Evolutionary conservation across 2,113 vertebrate genomes (phyloP), one percentile per base, ranked within the genome.

Genomic region (Epinephelus lanceolatus): DNA sequence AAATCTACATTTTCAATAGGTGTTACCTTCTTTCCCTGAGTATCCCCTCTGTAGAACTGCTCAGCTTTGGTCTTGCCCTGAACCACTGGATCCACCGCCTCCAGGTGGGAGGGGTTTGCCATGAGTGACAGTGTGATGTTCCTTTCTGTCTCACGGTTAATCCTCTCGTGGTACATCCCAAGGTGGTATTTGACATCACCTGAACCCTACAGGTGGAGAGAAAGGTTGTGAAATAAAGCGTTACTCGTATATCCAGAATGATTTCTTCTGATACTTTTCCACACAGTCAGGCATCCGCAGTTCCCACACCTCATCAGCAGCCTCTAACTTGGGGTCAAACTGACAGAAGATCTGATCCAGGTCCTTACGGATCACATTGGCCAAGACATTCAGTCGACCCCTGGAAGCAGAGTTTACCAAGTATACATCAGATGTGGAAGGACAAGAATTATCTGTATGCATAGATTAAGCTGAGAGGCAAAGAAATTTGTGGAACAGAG

Each of bases 21-120:
- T 6, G n/a, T 47, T 73, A 91, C 91, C 86, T 90, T 88, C 79
- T 97, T 97, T 5, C 98, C 97, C 14, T 97, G 95, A 0, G 95
- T 95, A 93, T 99, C 98, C 12, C 98, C 97, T 1, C 97, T 96
- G 88, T 99, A 99, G 85, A 99, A 99, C 92, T 98, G 98, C 89
- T 98, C 98, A 0, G 98, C 98, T 90, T 99, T 99, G 25, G 97
- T 96, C 92, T 98, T 99, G 86, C 98, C 98, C 90, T 98, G 97
- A 78, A 99, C 98, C 59, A 99, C 98, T 0, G 98, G 97, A 86
- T 99, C 97, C 1, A 96, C 97, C 0, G 97, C 97, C 90, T 99
- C 97, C 13, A 98, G 86, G 89, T 98, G 97, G 42, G 97, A 99
- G 0, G 97, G 97, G 90, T 99, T 98, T 1, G 97, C 97, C 94